Evolutionary conservation across 2,888 invertebrate genomes (phyloP).

Genomic region (Minunthozetes semirufus): DNA sequence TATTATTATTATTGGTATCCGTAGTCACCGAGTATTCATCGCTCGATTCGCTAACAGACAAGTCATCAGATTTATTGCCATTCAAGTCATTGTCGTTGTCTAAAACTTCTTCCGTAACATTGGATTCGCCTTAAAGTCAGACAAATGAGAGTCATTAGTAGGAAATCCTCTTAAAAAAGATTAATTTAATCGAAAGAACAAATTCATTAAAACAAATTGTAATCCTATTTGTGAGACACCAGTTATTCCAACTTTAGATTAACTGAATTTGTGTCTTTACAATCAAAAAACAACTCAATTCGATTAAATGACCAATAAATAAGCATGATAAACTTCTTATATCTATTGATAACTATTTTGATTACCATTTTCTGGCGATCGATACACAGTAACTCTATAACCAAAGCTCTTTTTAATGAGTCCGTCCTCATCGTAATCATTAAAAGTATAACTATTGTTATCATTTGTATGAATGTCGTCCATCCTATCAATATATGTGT

Average conservation of each 20-base stretch:
- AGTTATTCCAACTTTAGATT: background rate
- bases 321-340: no score
- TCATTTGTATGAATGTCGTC: background rate
- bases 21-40: background rate
- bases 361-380: slow-evolving; percentile 34
- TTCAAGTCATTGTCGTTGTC: slow-evolving; percentile 7
- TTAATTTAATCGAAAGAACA: background rate
- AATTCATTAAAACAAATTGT: no score
- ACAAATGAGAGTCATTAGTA: background rate
- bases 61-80: slow-evolving; percentile 18
- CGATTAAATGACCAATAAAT: no score
- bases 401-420: slow-evolving; percentile 40
- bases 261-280: no score
- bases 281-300: no score
- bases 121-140: slow-evolving; percentile 14
- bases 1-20: background rate
- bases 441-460: slow-evolving; percentile 8
- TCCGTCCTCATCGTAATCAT: slow-evolving; percentile 26
- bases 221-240: no score
- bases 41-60: slow-evolving; percentile 22
- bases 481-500: background rate
- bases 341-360: no score
- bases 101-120: slow-evolving; percentile 34
- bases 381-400: slow-evolving; percentile 41
- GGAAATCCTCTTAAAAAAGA: background rate